These are phyloP conservation scores for Xiphias gladius DNA, from an alignment of 2,113 vertebrate species.

Conservation along the genomic window DNA sequence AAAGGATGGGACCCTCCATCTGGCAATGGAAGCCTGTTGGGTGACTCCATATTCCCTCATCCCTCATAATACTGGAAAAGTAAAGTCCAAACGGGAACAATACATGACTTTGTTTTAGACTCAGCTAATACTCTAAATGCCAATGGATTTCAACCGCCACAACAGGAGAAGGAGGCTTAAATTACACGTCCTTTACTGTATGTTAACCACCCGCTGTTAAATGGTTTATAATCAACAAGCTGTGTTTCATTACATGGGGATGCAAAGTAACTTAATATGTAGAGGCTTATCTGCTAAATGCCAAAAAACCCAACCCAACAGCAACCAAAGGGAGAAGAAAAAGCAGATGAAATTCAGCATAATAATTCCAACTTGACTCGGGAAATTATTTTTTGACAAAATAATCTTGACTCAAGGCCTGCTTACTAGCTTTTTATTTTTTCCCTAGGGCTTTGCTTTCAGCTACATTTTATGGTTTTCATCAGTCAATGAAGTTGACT, in stretches of 20 bases:
- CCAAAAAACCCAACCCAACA: not conserved
- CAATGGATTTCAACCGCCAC: not conserved
- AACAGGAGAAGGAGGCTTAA: not conserved
- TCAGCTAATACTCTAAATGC: not conserved
- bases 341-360: not conserved
- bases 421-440: too few species aligned
- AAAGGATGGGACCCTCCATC: not conserved
- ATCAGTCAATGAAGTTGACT: too few species aligned
- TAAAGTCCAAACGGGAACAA: not conserved
- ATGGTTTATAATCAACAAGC: too few species aligned
- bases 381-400: not conserved
- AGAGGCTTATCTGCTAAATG: not conserved
- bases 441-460: too few species aligned
- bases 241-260: too few species aligned
- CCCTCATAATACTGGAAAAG: not conserved
- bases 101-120: not conserved
- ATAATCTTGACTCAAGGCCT: not conserved
- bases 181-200: not conserved
- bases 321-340: not conserved
- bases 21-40: not conserved
- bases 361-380: not conserved
- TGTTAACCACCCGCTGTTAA: not conserved
- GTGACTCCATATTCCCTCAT: slow-evolving; percentile 7
- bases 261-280: not conserved
- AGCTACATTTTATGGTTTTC: too few species aligned